Evolutionary conservation across 2,888 invertebrate species (phyloP).

Genomic region (Himalopsyche tibetana): DNA sequence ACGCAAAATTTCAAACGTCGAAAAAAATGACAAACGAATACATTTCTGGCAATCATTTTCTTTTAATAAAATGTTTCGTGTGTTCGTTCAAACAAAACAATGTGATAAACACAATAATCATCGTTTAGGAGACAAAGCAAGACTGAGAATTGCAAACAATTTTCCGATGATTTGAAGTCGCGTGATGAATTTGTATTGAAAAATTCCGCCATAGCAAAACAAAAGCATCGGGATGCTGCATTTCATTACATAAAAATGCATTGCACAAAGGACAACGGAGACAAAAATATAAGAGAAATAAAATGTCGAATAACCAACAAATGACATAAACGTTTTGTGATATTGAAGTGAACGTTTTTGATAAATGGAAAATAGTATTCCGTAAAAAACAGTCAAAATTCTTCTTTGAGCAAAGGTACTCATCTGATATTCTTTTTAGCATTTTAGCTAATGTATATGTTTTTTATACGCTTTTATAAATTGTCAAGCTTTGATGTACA

Average conservation of each 20-base stretch:
- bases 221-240: constrained; percentile 7
- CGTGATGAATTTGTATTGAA: constrained; percentile 30
- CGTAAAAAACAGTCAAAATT: too few species aligned
- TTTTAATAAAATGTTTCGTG: too few species aligned
- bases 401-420: too few species aligned
- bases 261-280: not conserved
- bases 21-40: too few species aligned
- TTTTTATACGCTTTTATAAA: too few species aligned
- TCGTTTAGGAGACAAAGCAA: not conserved
- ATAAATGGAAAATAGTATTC: too few species aligned
- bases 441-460: too few species aligned
- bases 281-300: not conserved
- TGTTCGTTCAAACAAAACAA: too few species aligned
- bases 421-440: too few species aligned
- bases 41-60: too few species aligned
- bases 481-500: too few species aligned
- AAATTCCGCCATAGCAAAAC: constrained; percentile 20
- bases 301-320: not conserved
- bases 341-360: not conserved
- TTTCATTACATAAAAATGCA: constrained; percentile 20
- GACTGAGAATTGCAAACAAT: constrained; percentile 2
- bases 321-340: not conserved
- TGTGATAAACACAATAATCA: not conserved
- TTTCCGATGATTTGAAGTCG: not conserved
- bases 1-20: too few species aligned